Evolutionary conservation across 2,797 vertebrate genomes (phyloP), one percentile per base, ranked within the genome.

Genomic region (Carduelis carduelis): DNA sequence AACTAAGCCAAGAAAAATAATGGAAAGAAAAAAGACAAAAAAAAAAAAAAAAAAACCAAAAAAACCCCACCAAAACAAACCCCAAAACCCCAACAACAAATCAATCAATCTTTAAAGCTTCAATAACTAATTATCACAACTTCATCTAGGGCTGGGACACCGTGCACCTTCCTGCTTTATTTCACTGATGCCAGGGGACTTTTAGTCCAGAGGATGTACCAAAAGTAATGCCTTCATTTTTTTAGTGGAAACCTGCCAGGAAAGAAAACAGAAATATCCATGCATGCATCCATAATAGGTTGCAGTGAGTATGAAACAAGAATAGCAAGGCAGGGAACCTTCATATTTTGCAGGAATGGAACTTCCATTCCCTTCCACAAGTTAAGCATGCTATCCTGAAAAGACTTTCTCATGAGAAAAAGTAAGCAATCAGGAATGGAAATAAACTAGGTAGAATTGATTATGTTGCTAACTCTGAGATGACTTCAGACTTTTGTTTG

Each of bases 161-260:
- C 32, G 1, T 37, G 3, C 28, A 92, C 91, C 1, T 23, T 44
- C 4, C 98, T 80, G 14, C 28, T 86, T 22, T 96, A 49, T 39
- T 34, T 97, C 71, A 98, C 97, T 8, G 95, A 95, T 34, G 11
- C 95, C 98, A 99, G 97, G 75, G 34, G 97, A 86, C 57, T 99
- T 98, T 72, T n/a, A 78, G 56, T 53, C 49, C 72, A 72, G 65
- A 68, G 97, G 98, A 95, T 98, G 97, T 79, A 99, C 98, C 94
- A 99, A 84, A 87, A 98, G 21, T 3, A 30, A 53, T 21, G 14
- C 20, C n/a, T 91, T 24, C 3, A 4, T 37, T 61, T 80, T 79
- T 82, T 39, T 8, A 8, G 35, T 75, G 70, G 59, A 87, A 87
- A 82, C 23, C 27, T 57, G 43, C 75, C 89, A 87, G 43, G 46